phyloP scores from a whole-genome alignment of 2,888 invertebrate genomes.

The Diplazon laetatorius region DNA sequence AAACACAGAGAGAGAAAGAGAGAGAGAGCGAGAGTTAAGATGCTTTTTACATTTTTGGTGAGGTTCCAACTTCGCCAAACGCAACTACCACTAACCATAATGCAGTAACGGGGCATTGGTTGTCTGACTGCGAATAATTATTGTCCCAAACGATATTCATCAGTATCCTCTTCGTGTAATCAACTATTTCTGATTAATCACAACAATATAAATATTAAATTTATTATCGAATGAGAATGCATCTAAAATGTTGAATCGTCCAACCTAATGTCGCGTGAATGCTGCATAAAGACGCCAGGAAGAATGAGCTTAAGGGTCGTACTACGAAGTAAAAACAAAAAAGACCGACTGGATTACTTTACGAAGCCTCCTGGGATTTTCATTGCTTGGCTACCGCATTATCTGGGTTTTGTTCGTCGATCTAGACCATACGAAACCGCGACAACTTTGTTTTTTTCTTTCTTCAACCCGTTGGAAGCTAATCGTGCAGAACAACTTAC shows the following conservation, averaged over 20 bases:
- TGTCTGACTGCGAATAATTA: background rate
- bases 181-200: background rate
- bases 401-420: slow-evolving; percentile 21
- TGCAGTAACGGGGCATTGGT: background rate
- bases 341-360: background rate
- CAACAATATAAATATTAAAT: too few relatives aligned
- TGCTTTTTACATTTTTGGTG: slow-evolving; percentile 39
- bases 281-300: background rate
- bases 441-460: slow-evolving; percentile 33
- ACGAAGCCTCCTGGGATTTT: slow-evolving; percentile 30
- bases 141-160: background rate
- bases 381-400: slow-evolving; percentile 13
- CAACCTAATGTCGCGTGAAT: background rate
- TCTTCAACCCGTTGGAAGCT: slow-evolving; percentile 24
- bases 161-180: background rate
- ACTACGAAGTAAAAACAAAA: background rate
- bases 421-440: slow-evolving; percentile 21
- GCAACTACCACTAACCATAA: background rate
- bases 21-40: slow-evolving; percentile 41
- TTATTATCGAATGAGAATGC: background rate
- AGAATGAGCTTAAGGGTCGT: background rate
- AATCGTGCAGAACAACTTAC: slow-evolving; percentile 44
- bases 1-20: too few relatives aligned
- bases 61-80: slow-evolving; percentile 25
- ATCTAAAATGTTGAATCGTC: background rate